Percentiles rank a stretch among this genome's conserved stretches.
Evolutionary conservation across 1,140 invertebrate genomes (phyloP).

Genomic region (Pararge aegeria): DNA sequence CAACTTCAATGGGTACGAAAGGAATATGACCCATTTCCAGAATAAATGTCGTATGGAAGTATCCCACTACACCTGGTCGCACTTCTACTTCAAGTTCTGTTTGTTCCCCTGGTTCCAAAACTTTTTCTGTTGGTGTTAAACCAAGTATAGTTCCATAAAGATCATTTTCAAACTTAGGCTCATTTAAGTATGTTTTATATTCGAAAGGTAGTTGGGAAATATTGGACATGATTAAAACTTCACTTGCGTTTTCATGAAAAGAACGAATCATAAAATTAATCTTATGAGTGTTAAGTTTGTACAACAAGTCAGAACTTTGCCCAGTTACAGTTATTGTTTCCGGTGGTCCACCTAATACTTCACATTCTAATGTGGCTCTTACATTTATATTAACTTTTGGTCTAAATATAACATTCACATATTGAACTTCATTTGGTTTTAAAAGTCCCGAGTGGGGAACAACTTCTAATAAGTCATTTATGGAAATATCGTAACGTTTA

Average conservation of each 20-base stretch:
- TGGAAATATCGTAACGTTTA: constrained; percentile 31
- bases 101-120: constrained; percentile 52
- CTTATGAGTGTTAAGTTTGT: constrained; percentile 51
- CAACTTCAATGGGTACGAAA: constrained; percentile 59
- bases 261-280: constrained; percentile 71
- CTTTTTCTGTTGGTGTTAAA: constrained; percentile 49
- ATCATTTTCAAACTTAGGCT: constrained; percentile 48
- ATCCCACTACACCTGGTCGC: constrained; percentile 61
- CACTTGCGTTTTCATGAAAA: constrained; percentile 61
- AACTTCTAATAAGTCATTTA: constrained; percentile 56
- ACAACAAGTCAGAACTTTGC: constrained; percentile 63
- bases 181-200: constrained; percentile 63
- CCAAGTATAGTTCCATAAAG: constrained; percentile 55
- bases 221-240: constrained; percentile 56
- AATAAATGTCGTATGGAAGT: constrained; percentile 57
- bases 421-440: constrained; percentile 60
- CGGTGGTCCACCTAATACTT: constrained; percentile 63
- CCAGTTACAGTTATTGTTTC: constrained; percentile 59
- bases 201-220: constrained; percentile 57
- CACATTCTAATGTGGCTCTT: constrained; percentile 59
- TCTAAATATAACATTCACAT: constrained; percentile 61
- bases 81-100: constrained; percentile 52
- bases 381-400: constrained; percentile 54
- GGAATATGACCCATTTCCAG: constrained; percentile 66
- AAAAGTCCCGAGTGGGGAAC: constrained; percentile 58